Conservation (phyloP, 1,140 invertebrate genomes). For the Drosophila ohnishii region DNA sequence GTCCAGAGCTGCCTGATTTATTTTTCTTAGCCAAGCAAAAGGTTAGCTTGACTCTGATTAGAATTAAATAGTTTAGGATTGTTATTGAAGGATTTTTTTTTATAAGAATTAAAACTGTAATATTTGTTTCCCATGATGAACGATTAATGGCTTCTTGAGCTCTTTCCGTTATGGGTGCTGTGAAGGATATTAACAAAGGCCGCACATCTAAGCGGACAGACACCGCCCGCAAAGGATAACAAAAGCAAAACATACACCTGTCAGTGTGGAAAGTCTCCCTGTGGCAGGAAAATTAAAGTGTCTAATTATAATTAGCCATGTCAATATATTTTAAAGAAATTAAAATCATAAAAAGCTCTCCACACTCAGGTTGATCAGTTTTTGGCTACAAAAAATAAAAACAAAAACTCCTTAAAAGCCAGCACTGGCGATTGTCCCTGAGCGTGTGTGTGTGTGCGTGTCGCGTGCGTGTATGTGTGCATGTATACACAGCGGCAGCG, state of each 20-base stretch:
- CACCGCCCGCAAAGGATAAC: too few relatives aligned
- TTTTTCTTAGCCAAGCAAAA: conserved; percentile 4
- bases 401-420: neutral
- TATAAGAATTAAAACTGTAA: neutral
- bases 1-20: conserved; percentile 14
- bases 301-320: neutral
- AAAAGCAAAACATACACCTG: too few relatives aligned
- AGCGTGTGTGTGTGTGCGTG: conserved; percentile 24
- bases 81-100: neutral
- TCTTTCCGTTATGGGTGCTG: too few relatives aligned
- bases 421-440: conserved; percentile 29
- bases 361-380: neutral
- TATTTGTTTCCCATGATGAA: neutral
- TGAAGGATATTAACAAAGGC: too few relatives aligned
- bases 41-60: neutral
- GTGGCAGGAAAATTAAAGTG: too few relatives aligned
- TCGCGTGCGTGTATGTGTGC: conserved; percentile 30
- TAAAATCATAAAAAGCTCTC: neutral
- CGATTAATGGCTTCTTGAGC: neutral
- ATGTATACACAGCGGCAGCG: conserved; percentile 64
- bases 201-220: neutral
- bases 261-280: too few relatives aligned
- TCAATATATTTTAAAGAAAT: neutral
- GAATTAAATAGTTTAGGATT: too few relatives aligned
- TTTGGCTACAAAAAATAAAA: neutral